Evolutionary conservation across 2,888 invertebrate genomes (phyloP).

Genomic region (Apodemia mormo): DNA sequence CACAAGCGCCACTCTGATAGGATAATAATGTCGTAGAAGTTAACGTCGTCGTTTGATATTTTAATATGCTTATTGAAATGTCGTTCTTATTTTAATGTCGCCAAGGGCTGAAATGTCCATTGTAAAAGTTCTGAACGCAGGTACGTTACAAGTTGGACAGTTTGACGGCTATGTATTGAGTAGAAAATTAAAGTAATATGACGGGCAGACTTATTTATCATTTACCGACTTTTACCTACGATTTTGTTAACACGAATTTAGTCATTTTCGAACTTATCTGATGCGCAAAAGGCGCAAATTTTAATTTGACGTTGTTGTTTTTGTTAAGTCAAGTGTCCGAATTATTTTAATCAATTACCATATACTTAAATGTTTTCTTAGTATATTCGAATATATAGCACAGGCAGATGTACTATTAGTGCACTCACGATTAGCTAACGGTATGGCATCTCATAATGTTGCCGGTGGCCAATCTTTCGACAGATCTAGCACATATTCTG

Average conservation of each 20-base stretch:
- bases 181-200: constrained; percentile 32
- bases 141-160: constrained; percentile 67
- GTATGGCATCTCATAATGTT: no score
- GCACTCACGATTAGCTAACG: no score
- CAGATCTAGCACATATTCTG: no score
- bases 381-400: no score
- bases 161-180: constrained; percentile 55
- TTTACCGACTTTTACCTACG: constrained; percentile 1
- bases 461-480: no score
- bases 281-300: no score
- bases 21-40: constrained; percentile 56
- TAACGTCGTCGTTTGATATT: constrained; percentile 38
- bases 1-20: constrained; percentile 50
- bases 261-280: background rate
- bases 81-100: constrained; percentile 30
- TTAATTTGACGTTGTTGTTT: no score
- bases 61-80: constrained; percentile 22
- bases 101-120: constrained; percentile 26
- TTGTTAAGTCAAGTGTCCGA: no score
- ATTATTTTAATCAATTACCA: no score
- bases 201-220: constrained; percentile 31
- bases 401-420: no score
- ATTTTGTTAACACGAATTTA: background rate
- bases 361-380: no score
- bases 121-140: constrained; percentile 41